phyloP scores from a whole-genome alignment of 1,140 invertebrate genomes.

The Saccostrea glomerata region DNA sequence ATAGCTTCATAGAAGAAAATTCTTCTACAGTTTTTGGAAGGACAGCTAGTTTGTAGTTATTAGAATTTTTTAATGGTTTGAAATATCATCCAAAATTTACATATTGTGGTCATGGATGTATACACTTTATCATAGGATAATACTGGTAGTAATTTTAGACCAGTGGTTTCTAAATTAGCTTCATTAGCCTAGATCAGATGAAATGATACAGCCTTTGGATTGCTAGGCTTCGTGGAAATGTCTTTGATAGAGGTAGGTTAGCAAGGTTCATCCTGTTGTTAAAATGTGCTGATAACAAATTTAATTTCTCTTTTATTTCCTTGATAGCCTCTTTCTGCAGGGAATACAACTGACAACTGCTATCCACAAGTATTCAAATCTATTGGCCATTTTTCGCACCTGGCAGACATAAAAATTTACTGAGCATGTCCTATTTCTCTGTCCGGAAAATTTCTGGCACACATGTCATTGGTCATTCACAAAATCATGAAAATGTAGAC shows the following conservation, averaged over 20 bases:
- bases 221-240: background rate
- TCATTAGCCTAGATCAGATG: background rate
- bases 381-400: conserved; percentile 33
- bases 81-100: background rate
- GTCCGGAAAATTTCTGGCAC: background rate
- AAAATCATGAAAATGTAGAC: no score
- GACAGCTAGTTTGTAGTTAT: background rate
- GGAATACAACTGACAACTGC: conserved; percentile 13
- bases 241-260: background rate
- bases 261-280: conserved; percentile 19
- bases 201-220: background rate
- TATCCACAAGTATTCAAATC: background rate
- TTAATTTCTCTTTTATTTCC: conserved; percentile 34
- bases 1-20: background rate
- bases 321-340: conserved; percentile 2
- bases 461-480: background rate
- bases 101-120: no score
- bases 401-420: conserved; percentile 15
- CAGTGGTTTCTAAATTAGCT: no score
- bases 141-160: no score
- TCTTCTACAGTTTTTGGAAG: background rate
- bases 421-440: conserved; percentile 1
- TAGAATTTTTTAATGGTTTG: background rate
- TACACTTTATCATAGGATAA: no score
- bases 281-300: conserved; percentile 19